Conservation (phyloP, 2,113 vertebrate genomes). For the Neodontobutis hainanensis region DNA sequence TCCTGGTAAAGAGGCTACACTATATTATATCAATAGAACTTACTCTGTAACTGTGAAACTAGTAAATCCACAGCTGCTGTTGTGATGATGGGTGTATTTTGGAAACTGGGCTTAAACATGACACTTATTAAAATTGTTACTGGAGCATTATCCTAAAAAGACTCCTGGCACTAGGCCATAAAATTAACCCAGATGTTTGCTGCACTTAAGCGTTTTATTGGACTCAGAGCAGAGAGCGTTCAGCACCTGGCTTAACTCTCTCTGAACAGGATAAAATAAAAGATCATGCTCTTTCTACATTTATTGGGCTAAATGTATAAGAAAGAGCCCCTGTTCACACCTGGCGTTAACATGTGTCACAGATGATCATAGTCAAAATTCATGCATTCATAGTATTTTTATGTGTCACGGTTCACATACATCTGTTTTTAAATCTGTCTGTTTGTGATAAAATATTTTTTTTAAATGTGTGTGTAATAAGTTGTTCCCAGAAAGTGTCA, state of each 20-base stretch:
- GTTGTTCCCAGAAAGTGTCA: too few relatives aligned
- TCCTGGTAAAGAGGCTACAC: background rate
- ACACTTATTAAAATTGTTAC: background rate
- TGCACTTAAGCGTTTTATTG: background rate
- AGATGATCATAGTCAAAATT: background rate
- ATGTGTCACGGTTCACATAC: background rate
- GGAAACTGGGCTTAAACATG: background rate
- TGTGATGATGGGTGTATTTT: constrained; percentile 4
- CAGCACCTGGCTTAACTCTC: background rate
- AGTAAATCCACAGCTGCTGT: background rate
- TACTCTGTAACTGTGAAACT: background rate
- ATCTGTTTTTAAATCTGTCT: background rate
- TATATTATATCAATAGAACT: background rate
- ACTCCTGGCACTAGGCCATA: background rate
- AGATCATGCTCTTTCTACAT: background rate
- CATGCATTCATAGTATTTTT: background rate
- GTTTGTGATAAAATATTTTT: background rate
- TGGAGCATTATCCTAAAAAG: background rate
- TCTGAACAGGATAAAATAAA: background rate
- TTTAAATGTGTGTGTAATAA: background rate
- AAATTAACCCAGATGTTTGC: constrained; percentile 11
- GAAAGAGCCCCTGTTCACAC: background rate
- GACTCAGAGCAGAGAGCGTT: background rate
- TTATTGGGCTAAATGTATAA: background rate
- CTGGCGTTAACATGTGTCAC: background rate